Conservation (phyloP, 2,888 invertebrate genomes). For the Eilema griseolum region DNA sequence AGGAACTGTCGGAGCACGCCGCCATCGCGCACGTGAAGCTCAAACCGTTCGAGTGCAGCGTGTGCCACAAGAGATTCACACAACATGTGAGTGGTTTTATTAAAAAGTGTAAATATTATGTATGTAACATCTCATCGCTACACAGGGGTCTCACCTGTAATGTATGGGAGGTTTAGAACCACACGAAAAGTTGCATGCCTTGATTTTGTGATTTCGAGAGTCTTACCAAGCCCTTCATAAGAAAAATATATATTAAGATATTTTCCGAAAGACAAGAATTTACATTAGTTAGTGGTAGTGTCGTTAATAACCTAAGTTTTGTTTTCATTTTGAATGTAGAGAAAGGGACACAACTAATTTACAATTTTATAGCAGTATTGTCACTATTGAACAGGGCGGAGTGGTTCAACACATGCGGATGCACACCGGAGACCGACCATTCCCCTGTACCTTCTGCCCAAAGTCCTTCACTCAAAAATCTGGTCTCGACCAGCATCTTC, state of each 20-base stretch:
- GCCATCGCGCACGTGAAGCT: conserved; percentile 66
- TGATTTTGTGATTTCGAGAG: no score
- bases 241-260: no score
- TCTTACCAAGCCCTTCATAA: no score
- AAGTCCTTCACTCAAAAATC: conserved; percentile 83
- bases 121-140: neutral
- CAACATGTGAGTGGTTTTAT: conserved; percentile 60
- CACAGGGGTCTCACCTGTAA: no score
- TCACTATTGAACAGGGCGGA: conserved; percentile 61
- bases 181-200: no score
- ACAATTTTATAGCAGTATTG: neutral
- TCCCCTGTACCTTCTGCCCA: conserved; percentile 72
- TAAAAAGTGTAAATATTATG: neutral
- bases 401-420: conserved; percentile 75
- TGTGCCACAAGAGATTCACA: conserved; percentile 77
- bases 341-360: no score
- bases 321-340: no score
- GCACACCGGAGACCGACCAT: conserved; percentile 78
- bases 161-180: no score
- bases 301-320: no score
- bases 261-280: no score
- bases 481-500: conserved; percentile 77
- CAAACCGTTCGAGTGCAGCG: conserved; percentile 72
- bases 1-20: conserved; percentile 66
- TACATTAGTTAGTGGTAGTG: no score